These are phyloP conservation scores for Corythoichthys haematopterus DNA, from an alignment of 2,113 vertebrate genomes.

Conservation along the genomic window DNA sequence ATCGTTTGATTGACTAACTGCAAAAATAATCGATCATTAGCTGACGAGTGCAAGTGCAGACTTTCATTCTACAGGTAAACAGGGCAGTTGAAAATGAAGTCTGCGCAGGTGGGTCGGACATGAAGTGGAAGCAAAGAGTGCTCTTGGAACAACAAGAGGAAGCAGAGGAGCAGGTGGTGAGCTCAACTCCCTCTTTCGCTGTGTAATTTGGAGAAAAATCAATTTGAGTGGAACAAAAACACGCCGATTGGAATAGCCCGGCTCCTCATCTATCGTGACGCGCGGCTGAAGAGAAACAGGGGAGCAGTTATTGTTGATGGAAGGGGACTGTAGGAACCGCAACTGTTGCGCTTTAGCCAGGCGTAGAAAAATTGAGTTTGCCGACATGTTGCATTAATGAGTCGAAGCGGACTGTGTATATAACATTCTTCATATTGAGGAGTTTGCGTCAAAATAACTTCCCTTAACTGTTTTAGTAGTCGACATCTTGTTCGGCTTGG, in stretches of 20 bases:
- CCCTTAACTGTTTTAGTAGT: background rate
- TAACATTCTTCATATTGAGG: background rate
- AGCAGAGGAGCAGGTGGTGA: constrained; percentile 27
- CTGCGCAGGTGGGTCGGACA: constrained; percentile 26
- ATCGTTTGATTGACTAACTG: too few species aligned
- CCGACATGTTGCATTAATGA: background rate
- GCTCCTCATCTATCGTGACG: background rate
- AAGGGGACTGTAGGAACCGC: background rate
- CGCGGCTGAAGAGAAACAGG: constrained; percentile 3
- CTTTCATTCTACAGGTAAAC: constrained; percentile 24
- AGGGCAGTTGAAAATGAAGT: constrained; percentile 43
- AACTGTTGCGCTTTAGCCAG: background rate
- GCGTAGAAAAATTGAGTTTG: background rate
- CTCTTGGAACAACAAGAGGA: constrained; percentile 11
- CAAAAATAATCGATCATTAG: background rate
- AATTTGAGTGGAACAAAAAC: constrained; percentile 35
- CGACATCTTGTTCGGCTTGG: background rate
- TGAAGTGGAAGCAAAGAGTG: constrained; percentile 26
- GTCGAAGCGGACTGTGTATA: background rate
- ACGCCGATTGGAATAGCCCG: constrained; percentile 3
- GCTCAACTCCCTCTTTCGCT: constrained; percentile 13
- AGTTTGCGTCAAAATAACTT: background rate
- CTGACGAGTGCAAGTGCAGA: constrained; percentile 3
- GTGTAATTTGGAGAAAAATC: constrained; percentile 38
- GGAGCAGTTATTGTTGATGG: constrained; percentile 4